Conservation (phyloP, 2,888 invertebrate species). For the Celastrina argiolus region DNA sequence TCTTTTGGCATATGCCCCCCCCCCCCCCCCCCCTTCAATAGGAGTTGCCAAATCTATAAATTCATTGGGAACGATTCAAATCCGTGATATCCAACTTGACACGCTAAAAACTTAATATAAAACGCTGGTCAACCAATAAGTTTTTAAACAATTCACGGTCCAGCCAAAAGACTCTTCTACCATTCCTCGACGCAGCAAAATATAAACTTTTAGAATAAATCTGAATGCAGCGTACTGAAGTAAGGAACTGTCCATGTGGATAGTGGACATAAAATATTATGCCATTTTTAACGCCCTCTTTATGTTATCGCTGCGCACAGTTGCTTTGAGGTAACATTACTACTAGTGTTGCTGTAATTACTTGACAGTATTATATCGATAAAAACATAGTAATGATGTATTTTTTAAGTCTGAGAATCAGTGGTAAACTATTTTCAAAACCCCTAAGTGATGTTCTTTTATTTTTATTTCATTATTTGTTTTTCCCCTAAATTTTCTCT, state of each 20-base stretch:
- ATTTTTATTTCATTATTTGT: no score
- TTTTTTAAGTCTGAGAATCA: no score
- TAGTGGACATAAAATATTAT: slow-evolving; percentile 28
- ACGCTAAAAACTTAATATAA: no score
- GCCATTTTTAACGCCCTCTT: slow-evolving; percentile 32
- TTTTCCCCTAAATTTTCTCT: no score
- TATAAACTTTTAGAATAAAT: slow-evolving; percentile 28
- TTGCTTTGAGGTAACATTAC: slow-evolving; percentile 34
- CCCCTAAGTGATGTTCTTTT: no score
- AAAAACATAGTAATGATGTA: no score
- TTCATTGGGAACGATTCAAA: no score
- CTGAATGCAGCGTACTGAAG: slow-evolving; percentile 21
- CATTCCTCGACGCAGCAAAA: slow-evolving; percentile 18
- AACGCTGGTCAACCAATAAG: not conserved
- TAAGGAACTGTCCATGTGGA: slow-evolving; percentile 21
- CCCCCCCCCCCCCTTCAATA: no score
- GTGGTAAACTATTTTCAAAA: no score
- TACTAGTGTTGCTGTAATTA: slow-evolving; percentile 11
- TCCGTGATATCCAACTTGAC: no score
- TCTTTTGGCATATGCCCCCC: no score
- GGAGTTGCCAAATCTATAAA: no score
- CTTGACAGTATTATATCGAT: not conserved
- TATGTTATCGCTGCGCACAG: slow-evolving; percentile 34
- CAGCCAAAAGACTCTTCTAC: not conserved
- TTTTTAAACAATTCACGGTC: not conserved